Evolutionary conservation across 2,888 invertebrate genomes (phyloP).

Genomic region (Hipparchia sbordonii): DNA sequence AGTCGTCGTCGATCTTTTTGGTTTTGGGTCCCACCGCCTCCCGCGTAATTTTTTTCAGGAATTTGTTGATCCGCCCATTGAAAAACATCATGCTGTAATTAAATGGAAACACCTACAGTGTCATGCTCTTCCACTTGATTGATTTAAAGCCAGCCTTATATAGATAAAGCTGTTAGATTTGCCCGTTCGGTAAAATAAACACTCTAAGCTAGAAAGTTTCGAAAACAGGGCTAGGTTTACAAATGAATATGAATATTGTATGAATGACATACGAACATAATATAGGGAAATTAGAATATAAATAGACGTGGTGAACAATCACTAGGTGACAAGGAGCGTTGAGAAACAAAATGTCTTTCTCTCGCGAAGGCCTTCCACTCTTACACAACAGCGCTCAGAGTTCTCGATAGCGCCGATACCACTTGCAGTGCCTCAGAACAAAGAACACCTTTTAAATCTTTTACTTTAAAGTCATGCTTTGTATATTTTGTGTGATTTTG

Average conservation of each 20-base stretch:
- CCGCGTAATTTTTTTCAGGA: too few species aligned
- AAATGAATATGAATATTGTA: constrained; percentile 36
- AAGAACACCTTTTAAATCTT: constrained; percentile 35
- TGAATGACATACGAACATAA: constrained; percentile 38
- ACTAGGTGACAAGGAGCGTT: constrained; percentile 67
- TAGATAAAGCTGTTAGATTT: too few species aligned
- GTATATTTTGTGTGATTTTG: not conserved
- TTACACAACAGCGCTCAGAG: constrained; percentile 66
- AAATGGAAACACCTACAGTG: too few species aligned
- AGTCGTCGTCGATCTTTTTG: too few species aligned
- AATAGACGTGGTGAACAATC: constrained; percentile 60
- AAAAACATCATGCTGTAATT: too few species aligned
- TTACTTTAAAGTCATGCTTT: not conserved
- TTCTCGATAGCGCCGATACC: constrained; percentile 50
- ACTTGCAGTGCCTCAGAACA: constrained; percentile 41
- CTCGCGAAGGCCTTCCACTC: constrained; percentile 72
- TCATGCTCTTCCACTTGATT: too few species aligned
- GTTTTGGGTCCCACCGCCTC: too few species aligned
- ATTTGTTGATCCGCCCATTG: too few species aligned
- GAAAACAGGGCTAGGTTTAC: constrained; percentile 20
- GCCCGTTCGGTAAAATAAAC: too few species aligned
- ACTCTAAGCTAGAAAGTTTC: constrained; percentile 27
- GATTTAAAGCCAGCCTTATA: too few species aligned
- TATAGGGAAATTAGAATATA: constrained; percentile 55
- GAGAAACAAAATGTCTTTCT: constrained; percentile 75